Evolutionary conservation across 1,140 invertebrate species (phyloP).

Genomic region (Drosophila kohkoa): DNA sequence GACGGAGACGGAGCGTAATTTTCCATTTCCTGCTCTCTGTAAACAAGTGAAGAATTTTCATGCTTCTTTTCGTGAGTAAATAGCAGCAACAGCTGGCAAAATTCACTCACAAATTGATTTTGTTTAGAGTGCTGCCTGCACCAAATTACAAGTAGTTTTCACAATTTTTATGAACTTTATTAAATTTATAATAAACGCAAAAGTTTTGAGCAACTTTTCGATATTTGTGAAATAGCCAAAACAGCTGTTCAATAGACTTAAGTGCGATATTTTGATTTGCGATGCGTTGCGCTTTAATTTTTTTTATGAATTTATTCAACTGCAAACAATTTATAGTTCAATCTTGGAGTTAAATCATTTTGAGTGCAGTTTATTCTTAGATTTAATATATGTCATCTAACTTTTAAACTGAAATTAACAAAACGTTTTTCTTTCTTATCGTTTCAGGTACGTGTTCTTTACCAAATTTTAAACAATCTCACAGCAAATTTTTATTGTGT

Average conservation of each 20-base stretch:
- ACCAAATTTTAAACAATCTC: constrained; percentile 12
- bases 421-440: constrained; percentile 12
- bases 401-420: constrained; percentile 8
- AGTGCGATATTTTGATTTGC: neutral
- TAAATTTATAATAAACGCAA: constrained; percentile 21
- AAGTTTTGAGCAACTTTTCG: neutral
- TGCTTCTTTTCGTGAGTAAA: neutral
- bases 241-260: constrained; percentile 28
- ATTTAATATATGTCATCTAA: neutral
- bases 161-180: constrained; percentile 30
- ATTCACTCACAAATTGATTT: constrained; percentile 1
- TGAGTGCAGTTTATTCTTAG: neutral
- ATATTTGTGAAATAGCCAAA: constrained; percentile 5
- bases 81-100: constrained; percentile 22
- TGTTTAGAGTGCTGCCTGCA: constrained; percentile 25
- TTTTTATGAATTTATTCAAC: constrained; percentile 29
- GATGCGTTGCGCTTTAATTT: neutral
- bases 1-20: constrained; percentile 20
- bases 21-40: constrained; percentile 39
- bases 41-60: constrained; percentile 30
- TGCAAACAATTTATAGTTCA: neutral
- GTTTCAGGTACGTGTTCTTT: constrained; percentile 46
- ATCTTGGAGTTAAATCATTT: too few relatives aligned
- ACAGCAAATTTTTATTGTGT: constrained; percentile 22
- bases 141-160: constrained; percentile 31